A percentile compares a stretch with the other conserved stretches of the same genome.
Conservation (phyloP, 2,113 vertebrate genomes). For the Quiscalus mexicanus region DNA sequence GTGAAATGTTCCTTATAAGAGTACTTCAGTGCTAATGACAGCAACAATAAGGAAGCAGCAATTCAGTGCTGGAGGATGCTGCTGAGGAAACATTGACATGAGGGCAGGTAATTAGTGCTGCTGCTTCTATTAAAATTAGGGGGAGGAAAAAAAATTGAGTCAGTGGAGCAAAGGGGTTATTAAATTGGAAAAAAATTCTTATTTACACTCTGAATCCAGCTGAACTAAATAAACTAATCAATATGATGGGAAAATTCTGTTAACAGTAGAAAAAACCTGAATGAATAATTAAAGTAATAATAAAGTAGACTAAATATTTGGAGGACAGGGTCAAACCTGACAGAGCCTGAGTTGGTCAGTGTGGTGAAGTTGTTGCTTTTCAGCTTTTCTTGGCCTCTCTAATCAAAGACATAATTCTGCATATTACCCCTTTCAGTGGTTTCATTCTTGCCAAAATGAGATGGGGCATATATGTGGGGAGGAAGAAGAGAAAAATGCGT, state of each 20-base stretch:
- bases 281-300: neutral
- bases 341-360: neutral
- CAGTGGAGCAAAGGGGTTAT: constrained; percentile 31
- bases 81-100: constrained; percentile 21
- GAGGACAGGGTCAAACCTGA: neutral
- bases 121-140: constrained; percentile 45
- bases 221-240: constrained; percentile 56
- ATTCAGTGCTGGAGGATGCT: constrained; percentile 7
- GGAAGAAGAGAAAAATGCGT: neutral
- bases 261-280: neutral
- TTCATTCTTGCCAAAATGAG: neutral
- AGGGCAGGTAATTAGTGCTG: constrained; percentile 61
- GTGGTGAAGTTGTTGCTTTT: neutral
- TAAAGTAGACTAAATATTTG: constrained; percentile 38
- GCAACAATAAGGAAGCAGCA: constrained; percentile 15
- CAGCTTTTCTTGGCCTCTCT: neutral
- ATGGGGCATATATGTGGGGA: neutral
- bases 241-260: constrained; percentile 48
- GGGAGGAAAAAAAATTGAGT: neutral
- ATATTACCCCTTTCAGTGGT: neutral
- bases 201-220: constrained; percentile 27
- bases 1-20: constrained; percentile 37
- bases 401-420: neutral
- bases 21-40: constrained; percentile 45
- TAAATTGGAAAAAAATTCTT: constrained; percentile 4